Base-by-base conservation (phyloP, 1,140 invertebrate species). In the Chelonus insularis region DNA sequence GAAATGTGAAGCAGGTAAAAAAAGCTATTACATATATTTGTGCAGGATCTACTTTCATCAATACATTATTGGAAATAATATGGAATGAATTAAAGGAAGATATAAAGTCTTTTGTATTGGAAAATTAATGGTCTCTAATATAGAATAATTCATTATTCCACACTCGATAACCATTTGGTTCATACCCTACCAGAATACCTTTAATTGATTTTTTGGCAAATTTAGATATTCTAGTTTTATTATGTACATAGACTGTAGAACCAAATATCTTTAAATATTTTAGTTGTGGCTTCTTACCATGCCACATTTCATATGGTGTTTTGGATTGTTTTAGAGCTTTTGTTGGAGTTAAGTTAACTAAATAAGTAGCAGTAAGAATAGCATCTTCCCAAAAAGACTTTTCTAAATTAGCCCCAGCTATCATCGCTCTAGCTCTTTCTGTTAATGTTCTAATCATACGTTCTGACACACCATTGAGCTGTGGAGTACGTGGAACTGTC, bases 231-330 rank as follows among this genome's bases (percentile, higher is more conserved):
- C 62, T 68, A 1, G 47, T 67, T 76, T 82, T 80, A 69, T 76
- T 71, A 67, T 77, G 74, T 11, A 76, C 72, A 85, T n/a, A n/a
- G n/a, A n/a, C n/a, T n/a, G n/a, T n/a, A n/a, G n/a, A n/a, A n/a
- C n/a, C n/a, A n/a, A n/a, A 84, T 39, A 80, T 67, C 69, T 72
- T 78, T 56, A 84, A 70, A 72, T 84, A 72, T 62, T 73, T 72
- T 48, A 84, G 39, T 56, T 75, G 47, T 20, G 80, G 78, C 61
- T 80, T 83, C 64, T 67, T 75, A 63, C 69, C 60, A 68, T 78
- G 73, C 79, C 82, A 84, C 65, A 79, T 45, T 69, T 84, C 79
- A 67, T 73, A 80, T 63, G 81, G 78, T 63, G 79, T 83, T 67
- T 74, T 72, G 18, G 60, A 65, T 37, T 51, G 18, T 60, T 67